Conservation (phyloP, 2,888 invertebrate species). For the Magallana nippona region DNA sequence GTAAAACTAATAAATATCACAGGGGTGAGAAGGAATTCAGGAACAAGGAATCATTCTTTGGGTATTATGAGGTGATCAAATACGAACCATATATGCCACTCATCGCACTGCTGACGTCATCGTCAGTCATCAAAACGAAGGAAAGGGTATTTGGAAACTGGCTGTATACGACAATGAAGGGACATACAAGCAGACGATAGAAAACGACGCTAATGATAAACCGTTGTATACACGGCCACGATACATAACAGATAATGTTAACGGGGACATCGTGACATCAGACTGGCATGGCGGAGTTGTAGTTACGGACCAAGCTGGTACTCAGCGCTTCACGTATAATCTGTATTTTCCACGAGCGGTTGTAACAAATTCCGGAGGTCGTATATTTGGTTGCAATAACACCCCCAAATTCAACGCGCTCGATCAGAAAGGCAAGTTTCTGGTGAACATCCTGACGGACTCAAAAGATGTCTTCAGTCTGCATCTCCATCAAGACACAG, state of each 20-base stretch:
- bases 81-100: conserved; percentile 11
- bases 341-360: neutral
- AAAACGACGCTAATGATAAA: neutral
- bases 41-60: too few relatives aligned
- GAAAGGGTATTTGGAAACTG: neutral
- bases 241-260: neutral
- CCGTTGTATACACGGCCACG: conserved; percentile 1
- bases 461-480: neutral
- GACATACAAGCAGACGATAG: neutral
- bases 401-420: neutral
- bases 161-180: neutral
- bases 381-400: conserved; percentile 5
- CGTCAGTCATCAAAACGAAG: neutral
- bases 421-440: conserved; percentile 14
- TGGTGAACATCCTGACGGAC: neutral
- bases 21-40: too few relatives aligned
- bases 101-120: neutral
- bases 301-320: neutral
- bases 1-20: too few relatives aligned
- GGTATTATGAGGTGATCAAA: too few relatives aligned
- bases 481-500: neutral
- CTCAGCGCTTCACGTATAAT: conserved; percentile 4
- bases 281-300: conserved; percentile 14
- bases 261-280: neutral
- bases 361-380: neutral